Conservation (phyloP, 2,113 vertebrate genomes). For the Odocoileus hemionus region DNA sequence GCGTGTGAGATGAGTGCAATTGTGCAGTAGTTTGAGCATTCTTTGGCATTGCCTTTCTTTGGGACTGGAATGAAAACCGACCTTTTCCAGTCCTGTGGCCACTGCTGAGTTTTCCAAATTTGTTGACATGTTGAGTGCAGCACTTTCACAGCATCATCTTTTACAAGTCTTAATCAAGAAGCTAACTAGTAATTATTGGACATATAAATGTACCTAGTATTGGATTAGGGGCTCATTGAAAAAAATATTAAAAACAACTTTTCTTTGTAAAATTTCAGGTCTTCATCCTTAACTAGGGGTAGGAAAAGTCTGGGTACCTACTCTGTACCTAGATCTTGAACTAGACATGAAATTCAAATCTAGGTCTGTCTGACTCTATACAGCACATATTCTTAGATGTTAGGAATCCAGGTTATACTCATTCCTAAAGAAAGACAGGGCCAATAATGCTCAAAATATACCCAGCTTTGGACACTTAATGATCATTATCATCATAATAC, state of each 20-base stretch:
- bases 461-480: neutral
- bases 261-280: neutral
- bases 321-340: neutral
- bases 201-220: neutral
- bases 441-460: slow-evolving; percentile 18
- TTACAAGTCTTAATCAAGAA: neutral
- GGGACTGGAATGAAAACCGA: neutral
- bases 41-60: neutral
- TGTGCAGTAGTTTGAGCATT: neutral
- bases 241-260: neutral
- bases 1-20: neutral
- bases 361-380: neutral
- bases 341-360: neutral
- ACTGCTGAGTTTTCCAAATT: neutral
- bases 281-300: neutral
- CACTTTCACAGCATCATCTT: neutral
- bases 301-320: neutral
- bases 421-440: slow-evolving; percentile 26
- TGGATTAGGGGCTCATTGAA: neutral
- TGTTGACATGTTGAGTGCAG: neutral
- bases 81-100: neutral
- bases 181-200: neutral
- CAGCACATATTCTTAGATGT: neutral
- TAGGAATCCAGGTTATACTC: neutral
- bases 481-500: neutral